Percentiles rank a stretch among this genome's conserved stretches.
These are phyloP conservation scores for Limnephilus rhombicus DNA, from an alignment of 2,888 invertebrate species.

Conservation along the genomic window DNA sequence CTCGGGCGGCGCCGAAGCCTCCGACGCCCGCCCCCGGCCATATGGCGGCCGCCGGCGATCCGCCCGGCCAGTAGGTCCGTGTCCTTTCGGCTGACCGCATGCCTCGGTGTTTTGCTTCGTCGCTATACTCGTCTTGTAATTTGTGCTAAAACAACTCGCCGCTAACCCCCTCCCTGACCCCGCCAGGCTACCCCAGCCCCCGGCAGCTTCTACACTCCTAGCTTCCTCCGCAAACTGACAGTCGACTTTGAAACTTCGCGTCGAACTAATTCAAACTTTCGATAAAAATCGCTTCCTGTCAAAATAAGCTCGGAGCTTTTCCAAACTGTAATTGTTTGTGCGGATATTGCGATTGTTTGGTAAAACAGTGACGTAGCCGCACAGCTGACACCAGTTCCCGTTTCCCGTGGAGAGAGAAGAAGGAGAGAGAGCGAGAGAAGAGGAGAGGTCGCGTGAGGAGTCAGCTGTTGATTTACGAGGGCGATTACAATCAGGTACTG, in stretches of 20 bases:
- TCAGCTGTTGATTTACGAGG: constrained; percentile 62
- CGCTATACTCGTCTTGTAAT: constrained; percentile 75
- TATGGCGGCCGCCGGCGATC: constrained; percentile 63
- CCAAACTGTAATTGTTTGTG: not conserved
- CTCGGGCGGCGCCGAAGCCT: constrained; percentile 47
- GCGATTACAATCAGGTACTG: constrained; percentile 61
- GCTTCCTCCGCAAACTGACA: constrained; percentile 49
- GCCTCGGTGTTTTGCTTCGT: constrained; percentile 79
- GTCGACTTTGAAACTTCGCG: constrained; percentile 55
- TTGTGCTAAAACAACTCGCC: constrained; percentile 71
- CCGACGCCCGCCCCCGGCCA: constrained; percentile 63
- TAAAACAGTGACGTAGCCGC: constrained; percentile 42
- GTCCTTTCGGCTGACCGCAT: constrained; percentile 80
- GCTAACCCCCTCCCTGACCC: constrained; percentile 67
- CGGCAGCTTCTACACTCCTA: constrained; percentile 51
- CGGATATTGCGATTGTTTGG: constrained; percentile 20
- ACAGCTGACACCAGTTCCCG: constrained; percentile 46
- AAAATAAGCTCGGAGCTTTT: constrained; percentile 18
- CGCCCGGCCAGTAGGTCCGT: constrained; percentile 74
- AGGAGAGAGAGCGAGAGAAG: constrained; percentile 20
- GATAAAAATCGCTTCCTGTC: constrained; percentile 28
- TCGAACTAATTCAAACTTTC: constrained; percentile 45
- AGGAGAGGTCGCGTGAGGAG: constrained; percentile 43
- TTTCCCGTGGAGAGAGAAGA: constrained; percentile 22
- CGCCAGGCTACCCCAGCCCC: constrained; percentile 46